Evolutionary conservation across 2,888 invertebrate genomes (phyloP), one percentile per base, ranked within the genome.

Genomic region (Patella caerulea): DNA sequence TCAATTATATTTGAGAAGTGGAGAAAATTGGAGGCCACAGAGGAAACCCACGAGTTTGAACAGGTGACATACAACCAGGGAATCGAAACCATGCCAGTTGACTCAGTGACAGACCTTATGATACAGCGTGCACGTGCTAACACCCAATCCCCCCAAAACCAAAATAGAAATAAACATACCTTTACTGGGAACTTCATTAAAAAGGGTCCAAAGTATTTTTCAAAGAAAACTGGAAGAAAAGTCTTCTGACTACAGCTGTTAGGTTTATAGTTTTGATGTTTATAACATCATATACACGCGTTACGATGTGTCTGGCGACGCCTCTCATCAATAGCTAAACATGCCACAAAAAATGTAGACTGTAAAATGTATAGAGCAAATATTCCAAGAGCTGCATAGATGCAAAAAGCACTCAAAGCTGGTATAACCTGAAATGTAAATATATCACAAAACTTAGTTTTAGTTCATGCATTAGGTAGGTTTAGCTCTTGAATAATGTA

Each of bases 281-380:
- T 92, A 81, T 95, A 94, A 88, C 95, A 96, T 76, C 95, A 94
- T 1, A 88, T 54, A 19, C 86, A 82, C 3, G 85, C 86, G 78
- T 89, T 84, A 52, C 87, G 81, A 17, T 71, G 71, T 5, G 84
- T 81, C 55, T 84, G 79, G 9, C 85, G 85, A 55, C 93, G 86
- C 75, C 88, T 87, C 78, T 95, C 93, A 87, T 96, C 96, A 82
- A 96, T 90, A 0, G 95, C 94, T 86, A 96, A 94, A 82, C 95
- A 94, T 2, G 95, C 95, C 17, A 95, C 94, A 91, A 96, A 96
- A 91, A 96, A 95, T n/a, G 96, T 96, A 9, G 95, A 94, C 84
- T 95, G 95, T 52, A 88, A 82, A 24, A 86, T 72, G 87, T 94
- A 95, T 34, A 95, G 95, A 86, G 95, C 94, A 78, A 95, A 93